Evolutionary conservation across 2,888 invertebrate species (phyloP), one percentile per base, ranked within the genome.

Genomic region (Penaeus monodon): DNA sequence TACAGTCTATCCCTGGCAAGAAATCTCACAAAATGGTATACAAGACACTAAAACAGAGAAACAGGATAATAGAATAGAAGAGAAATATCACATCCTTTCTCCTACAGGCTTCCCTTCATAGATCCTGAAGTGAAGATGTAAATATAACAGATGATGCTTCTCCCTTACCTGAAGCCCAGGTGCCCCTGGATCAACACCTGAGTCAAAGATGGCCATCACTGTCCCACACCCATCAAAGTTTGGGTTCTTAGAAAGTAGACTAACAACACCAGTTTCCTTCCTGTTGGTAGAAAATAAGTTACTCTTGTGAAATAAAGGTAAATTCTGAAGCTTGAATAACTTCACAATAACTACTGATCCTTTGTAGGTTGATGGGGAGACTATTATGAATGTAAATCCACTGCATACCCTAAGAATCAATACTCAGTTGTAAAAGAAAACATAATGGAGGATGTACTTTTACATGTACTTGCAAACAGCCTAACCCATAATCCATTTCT

Each of bases 121-220:
- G 44, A 76, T 22, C 24, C 74, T 12, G 74, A 74, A 29, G 20
- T 4, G 22, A 44, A 12, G 49, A 83, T 20, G 27, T 22, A 12
- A 29, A 84, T 22, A 68, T n/a, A 14, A 38, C 24, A 38, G 12
- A 22, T 33, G n/a, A 85, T 17, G n/a, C 38, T 29, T 65, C 57
- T 27, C 12, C 44, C 88, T 80, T 94, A 97, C 99, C 95, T 97
- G 95, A 91, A 99, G 94, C 89, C 99, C 99, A 90, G 96, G 95
- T 17, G 98, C 98, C 78, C 97, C 97, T 44, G 99, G 99, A 94
- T 99, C 99, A 84, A 99, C 97, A 17, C 99, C 99, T 6, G 99
- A 98, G 93, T 99, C 99, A 91, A 99, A 96, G 92, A 99, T 96
- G 74, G 98, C 99, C 92, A 99, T 98, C 90, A 96, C 94, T 82